Conservation (phyloP, 2,113 vertebrate genomes). For the Scomber scombrus region DNA sequence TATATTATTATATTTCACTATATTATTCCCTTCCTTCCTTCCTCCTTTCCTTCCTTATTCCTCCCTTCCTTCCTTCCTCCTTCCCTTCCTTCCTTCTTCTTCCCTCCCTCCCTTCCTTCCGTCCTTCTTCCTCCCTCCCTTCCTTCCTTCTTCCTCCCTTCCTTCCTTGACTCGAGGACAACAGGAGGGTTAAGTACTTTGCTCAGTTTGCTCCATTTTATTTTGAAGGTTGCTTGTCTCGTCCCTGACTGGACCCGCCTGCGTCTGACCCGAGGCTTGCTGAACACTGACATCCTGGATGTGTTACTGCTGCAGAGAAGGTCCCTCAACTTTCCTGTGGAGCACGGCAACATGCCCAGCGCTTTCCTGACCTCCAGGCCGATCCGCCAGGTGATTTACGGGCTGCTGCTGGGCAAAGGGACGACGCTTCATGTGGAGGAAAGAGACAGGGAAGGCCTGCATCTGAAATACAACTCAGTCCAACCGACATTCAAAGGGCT, state of each 20-base stretch:
- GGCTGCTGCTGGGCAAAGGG: conserved; percentile 79
- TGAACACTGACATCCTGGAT: conserved; percentile 81
- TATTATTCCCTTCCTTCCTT: too few species aligned
- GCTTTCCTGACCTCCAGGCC: conserved; percentile 77
- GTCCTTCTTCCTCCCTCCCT: too few species aligned
- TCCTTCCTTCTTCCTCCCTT: too few species aligned
- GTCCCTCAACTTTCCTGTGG: conserved; percentile 71
- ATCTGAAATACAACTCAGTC: conserved; percentile 75
- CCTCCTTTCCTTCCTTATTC: too few species aligned
- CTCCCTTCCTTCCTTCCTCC: too few species aligned
- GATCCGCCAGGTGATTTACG: conserved; percentile 88
- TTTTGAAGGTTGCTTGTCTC: conserved; percentile 40
- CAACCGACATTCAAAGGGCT: conserved; percentile 55
- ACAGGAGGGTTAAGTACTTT: too few species aligned
- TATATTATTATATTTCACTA: too few species aligned
- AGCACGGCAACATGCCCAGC: conserved; percentile 77
- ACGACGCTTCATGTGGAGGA: conserved; percentile 74
- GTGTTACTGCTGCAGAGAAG: conserved; percentile 75
- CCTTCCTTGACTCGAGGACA: too few species aligned
- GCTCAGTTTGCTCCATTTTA: neutral
- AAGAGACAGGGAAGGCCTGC: conserved; percentile 79
- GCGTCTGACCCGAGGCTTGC: conserved; percentile 79
- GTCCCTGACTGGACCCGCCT: conserved; percentile 84
- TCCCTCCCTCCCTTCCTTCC: too few species aligned
- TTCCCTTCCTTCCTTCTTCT: too few species aligned